Base-by-base conservation (phyloP, 2,113 vertebrate species). In the Origma solitaria region DNA sequence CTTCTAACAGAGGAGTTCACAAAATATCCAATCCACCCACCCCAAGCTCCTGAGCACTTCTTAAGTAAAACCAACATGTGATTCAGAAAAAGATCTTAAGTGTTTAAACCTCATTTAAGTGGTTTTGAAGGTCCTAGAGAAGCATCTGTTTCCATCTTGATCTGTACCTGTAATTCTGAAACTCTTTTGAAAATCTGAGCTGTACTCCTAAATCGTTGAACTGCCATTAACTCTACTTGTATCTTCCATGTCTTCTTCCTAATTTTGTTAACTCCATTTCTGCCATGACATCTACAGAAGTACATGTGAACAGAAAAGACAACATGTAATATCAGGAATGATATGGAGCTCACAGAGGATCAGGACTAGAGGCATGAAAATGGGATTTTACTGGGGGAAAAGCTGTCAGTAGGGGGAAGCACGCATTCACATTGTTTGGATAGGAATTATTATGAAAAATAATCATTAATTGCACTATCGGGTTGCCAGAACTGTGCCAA, bases 241-340 rank as follows among this genome's bases (percentile, higher is more conserved):
- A 25, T 53, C 78, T 72, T n/a, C 23, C 3, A 17, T 31, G 6
- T 45, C 33, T 60, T 76, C 51, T 56, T 90, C 30, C 64, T 56
- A 3, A 31, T 65, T 75, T 66, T 37, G 0, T 12, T 44, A 18
- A 7, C 4, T 73, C 9, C 13, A 2, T 51, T 61, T 58, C 30
- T 94, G 13, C 20, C 4, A 11, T 50, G 60, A 13, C 6, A 42
- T 18, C n/a, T 57, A 19, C 10, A 61, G 35, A 82, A 79, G 35
- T 30, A 5, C 0, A 0, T 18, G 1, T 70, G 50, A 86, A 24
- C 17, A 42, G 20, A 28, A 13, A 30, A 53, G 37, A 14, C 13
- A 60, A 28, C 2, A 2, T 27, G 8, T 9, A 40, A 37, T 44
- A 7, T 9, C 7, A 54, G 7, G n/a, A 20, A 65, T 1, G 0